These are phyloP conservation scores for Tetraodon nigroviridis DNA, from an alignment of 2,113 vertebrate genomes.

Conservation along the genomic window DNA sequence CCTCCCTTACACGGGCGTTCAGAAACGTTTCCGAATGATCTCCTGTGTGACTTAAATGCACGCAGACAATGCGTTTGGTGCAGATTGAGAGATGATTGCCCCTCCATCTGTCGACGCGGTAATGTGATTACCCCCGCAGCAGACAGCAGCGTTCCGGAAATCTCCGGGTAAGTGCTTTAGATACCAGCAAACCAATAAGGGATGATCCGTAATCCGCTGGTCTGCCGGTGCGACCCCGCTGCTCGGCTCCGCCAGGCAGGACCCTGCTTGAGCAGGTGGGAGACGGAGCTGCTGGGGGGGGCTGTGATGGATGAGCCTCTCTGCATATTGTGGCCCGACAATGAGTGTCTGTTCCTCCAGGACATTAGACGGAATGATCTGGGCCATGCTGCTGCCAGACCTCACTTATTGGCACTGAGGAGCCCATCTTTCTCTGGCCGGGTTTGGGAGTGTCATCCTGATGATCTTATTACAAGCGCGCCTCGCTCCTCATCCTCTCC, in stretches of 20 bases:
- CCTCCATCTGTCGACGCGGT: conserved; percentile 57
- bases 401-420: conserved; percentile 45
- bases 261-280: conserved; percentile 37
- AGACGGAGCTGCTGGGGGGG: conserved; percentile 30
- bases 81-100: conserved; percentile 46
- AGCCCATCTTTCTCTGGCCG: conserved; percentile 21
- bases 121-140: conserved; percentile 62
- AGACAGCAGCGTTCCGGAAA: conserved; percentile 38
- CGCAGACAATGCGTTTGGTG: conserved; percentile 10
- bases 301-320: conserved; percentile 55
- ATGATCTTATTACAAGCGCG: conserved; percentile 46
- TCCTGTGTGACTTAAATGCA: conserved; percentile 12
- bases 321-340: conserved; percentile 32
- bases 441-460: conserved; percentile 34
- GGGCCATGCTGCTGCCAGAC: conserved; percentile 40
- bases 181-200: conserved; percentile 49
- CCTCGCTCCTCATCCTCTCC: conserved; percentile 31
- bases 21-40: conserved; percentile 17
- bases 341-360: conserved; percentile 41
- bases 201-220: conserved; percentile 50
- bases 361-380: conserved; percentile 56
- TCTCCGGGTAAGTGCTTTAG: conserved; percentile 53
- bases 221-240: conserved; percentile 50
- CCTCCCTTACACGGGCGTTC: conserved; percentile 21
- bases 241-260: conserved; percentile 20